Conservation (phyloP, 92 coral and sea anemone genomes). For the Nematostella vectensis region DNA sequence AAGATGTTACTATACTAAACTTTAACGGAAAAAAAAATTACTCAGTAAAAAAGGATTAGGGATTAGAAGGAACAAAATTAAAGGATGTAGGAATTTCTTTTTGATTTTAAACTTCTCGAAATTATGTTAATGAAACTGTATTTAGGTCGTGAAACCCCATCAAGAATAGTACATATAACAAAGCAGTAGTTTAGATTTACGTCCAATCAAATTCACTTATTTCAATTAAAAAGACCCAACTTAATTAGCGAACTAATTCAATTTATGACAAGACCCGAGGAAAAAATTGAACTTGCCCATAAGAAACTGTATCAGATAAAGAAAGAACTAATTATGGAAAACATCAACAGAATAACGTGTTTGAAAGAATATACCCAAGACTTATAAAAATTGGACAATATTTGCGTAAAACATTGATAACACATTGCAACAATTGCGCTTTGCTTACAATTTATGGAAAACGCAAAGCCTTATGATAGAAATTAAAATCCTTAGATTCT, state of each 20-base stretch:
- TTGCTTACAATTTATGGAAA: constrained; percentile 14
- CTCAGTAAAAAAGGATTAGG: no score
- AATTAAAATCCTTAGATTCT: constrained; percentile 10
- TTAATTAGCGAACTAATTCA: constrained; percentile 77
- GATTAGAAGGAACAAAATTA: no score
- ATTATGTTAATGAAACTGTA: constrained; percentile 43
- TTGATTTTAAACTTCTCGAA: constrained; percentile 9
- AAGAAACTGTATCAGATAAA: constrained; percentile 63
- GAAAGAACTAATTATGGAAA: constrained; percentile 49
- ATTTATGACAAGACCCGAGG: constrained; percentile 50
- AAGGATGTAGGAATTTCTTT: background rate
- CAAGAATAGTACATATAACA: constrained; percentile 25
- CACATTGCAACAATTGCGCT: constrained; percentile 14
- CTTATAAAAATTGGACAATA: constrained; percentile 21
- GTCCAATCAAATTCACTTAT: constrained; percentile 16
- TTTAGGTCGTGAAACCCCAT: constrained; percentile 38
- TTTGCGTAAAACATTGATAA: constrained; percentile 16
- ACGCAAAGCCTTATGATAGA: constrained; percentile 1
- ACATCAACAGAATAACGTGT: constrained; percentile 28
- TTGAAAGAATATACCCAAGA: constrained; percentile 15
- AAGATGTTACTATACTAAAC: no score
- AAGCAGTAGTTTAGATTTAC: constrained; percentile 20
- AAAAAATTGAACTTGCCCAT: constrained; percentile 76
- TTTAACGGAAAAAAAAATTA: no score
- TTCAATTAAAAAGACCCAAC: constrained; percentile 40